Evolutionary conservation across 37 sponge, comb jelly and placozoan species (phyloP), one percentile per base, ranked within the genome.

Genomic region (Oopsacas minuta): DNA sequence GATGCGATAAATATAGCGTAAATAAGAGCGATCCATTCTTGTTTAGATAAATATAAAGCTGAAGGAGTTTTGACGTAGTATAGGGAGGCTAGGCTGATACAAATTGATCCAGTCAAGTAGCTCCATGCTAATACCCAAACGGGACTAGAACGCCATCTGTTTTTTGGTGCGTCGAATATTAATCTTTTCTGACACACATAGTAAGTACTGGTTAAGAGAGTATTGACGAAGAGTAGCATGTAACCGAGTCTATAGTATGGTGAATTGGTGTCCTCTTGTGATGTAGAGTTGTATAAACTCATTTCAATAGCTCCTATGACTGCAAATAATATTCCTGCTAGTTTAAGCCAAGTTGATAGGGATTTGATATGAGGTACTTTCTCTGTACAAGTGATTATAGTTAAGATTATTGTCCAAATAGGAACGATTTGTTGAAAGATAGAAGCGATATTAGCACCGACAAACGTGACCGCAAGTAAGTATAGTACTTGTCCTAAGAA

Each of bases 1-100:
- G 92, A 90, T 5, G 91, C 81, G 36, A 94, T 88, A 81, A 94
- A 90, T 34, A 92, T 81, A 39, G 92, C 91, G 81, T 92, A 94
- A 7, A 92, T 83, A 37, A 94, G 87, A 38, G 89, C 90, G 86
- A 83, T 86, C 53, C 85, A 36, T 3, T 87, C 38, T 92, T 94
- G 42, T 30, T 83, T 52, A 3, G 42, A 84, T 8, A 83, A 32
- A 38, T 7, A 35, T 5, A 35, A 51, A 23, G 34, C 10, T 30
- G 22, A 37, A 23, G 30, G 35, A 12, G 38, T 37, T 0, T 42
- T 37, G 81, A 23, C 84, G 85, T 90, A 90, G 52, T 90, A 49
- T 8, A 89, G 23, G 10, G 85, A 81, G 36, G 85, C 82, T 7
- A 94, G 37, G 8, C 92, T 89, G 88, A 94, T 92, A 83, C 82